phyloP scores from a whole-genome alignment of 2,113 vertebrate species.

The Cinclus cinclus region DNA sequence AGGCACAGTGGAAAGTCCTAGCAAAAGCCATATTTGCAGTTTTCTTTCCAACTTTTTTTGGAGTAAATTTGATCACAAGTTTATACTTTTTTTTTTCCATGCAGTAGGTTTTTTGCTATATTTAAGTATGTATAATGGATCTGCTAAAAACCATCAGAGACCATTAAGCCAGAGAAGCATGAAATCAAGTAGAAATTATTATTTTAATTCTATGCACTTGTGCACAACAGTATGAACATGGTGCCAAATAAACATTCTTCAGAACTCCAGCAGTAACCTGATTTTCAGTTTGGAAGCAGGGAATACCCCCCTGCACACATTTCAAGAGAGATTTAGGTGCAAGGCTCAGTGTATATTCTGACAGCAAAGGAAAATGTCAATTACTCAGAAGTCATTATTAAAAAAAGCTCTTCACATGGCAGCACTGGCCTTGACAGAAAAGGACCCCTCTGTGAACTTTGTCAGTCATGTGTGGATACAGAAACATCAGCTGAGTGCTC shows the following conservation, averaged over 20 bases:
- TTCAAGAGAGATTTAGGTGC: not conserved
- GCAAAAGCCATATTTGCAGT: conserved; percentile 37
- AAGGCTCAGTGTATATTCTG: not conserved
- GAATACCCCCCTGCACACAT: not conserved
- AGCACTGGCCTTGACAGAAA: not conserved
- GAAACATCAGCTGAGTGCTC: not conserved
- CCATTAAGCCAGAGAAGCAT: conserved; percentile 74
- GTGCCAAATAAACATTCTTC: conserved; percentile 73
- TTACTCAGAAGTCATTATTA: not conserved
- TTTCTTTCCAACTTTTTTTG: conserved; percentile 61
- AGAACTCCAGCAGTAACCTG: conserved; percentile 55
- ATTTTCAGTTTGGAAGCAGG: conserved; percentile 41
- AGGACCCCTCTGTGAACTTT: not conserved
- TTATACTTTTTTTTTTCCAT: conserved; percentile 14
- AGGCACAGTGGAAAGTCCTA: conserved; percentile 17
- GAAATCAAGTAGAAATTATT: conserved; percentile 77
- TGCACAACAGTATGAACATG: conserved; percentile 57
- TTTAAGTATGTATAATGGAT: conserved; percentile 63
- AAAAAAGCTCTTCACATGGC: not conserved
- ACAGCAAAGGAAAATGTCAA: conserved; percentile 11
- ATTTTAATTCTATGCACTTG: conserved; percentile 75
- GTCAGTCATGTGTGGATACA: not conserved
- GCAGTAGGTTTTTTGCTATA: conserved; percentile 38
- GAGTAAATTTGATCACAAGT: conserved; percentile 57
- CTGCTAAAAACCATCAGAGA: conserved; percentile 62